A percentile compares a stretch with the other conserved stretches of the same genome.
phyloP scores from a whole-genome alignment of 1,140 invertebrate species.

The Aethina tumida region DNA sequence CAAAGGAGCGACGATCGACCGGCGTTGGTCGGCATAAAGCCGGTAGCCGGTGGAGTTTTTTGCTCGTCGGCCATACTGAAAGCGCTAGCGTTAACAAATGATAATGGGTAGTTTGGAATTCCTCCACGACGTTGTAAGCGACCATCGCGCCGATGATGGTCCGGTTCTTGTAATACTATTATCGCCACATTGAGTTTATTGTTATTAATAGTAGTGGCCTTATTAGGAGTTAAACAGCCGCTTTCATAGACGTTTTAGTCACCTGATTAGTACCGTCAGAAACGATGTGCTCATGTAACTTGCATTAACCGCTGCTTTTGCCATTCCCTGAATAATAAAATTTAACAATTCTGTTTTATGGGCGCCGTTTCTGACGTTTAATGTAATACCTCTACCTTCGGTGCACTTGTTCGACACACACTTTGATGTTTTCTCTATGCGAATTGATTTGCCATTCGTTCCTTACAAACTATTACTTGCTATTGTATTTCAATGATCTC shows the following conservation, averaged over 20 bases:
- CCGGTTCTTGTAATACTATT: slow-evolving; percentile 33
- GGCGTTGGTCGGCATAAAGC: no score
- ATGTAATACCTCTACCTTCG: slow-evolving; percentile 20
- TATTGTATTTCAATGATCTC: neutral
- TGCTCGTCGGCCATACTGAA: slow-evolving; percentile 16
- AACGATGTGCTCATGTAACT: slow-evolving; percentile 21
- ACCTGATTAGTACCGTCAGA: slow-evolving; percentile 29
- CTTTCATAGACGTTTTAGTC: slow-evolving; percentile 30
- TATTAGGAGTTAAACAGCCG: slow-evolving; percentile 31
- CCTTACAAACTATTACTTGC: neutral
- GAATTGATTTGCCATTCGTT: slow-evolving; percentile 21
- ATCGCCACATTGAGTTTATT: slow-evolving; percentile 37
- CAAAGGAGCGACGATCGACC: slow-evolving; percentile 3
- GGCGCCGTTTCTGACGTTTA: slow-evolving; percentile 19
- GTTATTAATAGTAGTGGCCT: slow-evolving; percentile 37
- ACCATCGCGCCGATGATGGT: slow-evolving; percentile 18
- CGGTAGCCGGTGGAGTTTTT: slow-evolving; percentile 7
- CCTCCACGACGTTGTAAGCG: slow-evolving; percentile 19
- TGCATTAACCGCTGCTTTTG: slow-evolving; percentile 24
- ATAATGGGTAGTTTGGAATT: slow-evolving; percentile 33
- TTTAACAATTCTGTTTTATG: slow-evolving; percentile 28
- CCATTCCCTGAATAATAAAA: slow-evolving; percentile 28
- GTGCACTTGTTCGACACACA: slow-evolving; percentile 26
- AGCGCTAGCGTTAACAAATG: slow-evolving; percentile 29
- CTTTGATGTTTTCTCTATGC: slow-evolving; percentile 25